These are phyloP conservation scores for Hemicentrotus pulcherrimus DNA, from an alignment of 35 echinoderm and acorn worm genomes.

Conservation along the genomic window DNA sequence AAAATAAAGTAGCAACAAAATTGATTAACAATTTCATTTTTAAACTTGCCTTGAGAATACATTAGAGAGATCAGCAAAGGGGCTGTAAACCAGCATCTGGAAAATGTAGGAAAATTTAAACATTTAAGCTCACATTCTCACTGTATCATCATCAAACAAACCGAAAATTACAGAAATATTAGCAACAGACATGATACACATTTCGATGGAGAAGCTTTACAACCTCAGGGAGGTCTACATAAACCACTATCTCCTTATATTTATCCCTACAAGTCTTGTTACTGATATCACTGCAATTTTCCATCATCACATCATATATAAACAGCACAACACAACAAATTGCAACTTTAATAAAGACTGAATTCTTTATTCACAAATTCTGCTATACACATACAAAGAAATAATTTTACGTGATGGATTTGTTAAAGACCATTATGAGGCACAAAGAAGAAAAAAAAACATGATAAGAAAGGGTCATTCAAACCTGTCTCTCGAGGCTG, in stretches of 20 bases:
- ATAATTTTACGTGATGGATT: background rate
- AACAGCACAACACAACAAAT: background rate
- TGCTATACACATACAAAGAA: background rate
- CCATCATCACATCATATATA: background rate
- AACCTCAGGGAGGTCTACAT: too few species aligned
- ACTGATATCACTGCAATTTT: background rate
- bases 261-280: background rate
- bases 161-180: background rate
- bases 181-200: background rate
- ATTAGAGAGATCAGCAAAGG: background rate
- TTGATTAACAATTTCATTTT: background rate
- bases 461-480: background rate
- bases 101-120: background rate
- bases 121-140: background rate
- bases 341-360: background rate
- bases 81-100: slow-evolving; percentile 8
- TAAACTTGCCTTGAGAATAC: background rate
- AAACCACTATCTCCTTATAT: too few species aligned
- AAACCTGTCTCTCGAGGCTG: background rate
- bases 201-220: too few species aligned
- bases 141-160: background rate
- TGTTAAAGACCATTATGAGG: background rate
- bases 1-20: background rate
- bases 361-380: background rate
- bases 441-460: background rate